Percentiles rank a stretch among this genome's conserved stretches.
Conservation (phyloP, 1,140 invertebrate species). For the Papilio xuthus region DNA sequence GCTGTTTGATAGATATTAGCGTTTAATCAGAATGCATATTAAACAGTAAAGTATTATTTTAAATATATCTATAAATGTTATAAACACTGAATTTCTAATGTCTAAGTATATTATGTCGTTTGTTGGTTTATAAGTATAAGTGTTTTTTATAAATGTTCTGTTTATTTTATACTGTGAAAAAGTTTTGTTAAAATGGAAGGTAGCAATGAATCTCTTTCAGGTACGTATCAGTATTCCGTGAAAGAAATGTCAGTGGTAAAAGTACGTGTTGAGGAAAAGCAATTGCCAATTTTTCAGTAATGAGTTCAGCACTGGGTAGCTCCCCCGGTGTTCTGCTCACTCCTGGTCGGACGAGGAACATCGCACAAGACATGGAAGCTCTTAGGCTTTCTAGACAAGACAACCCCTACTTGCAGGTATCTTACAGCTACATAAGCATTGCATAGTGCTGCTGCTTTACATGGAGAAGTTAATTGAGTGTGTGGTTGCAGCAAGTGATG, state of each 20-base stretch:
- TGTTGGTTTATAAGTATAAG: not conserved
- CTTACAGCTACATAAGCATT: constrained; percentile 44
- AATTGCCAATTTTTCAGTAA: constrained; percentile 53
- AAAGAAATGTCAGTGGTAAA: not conserved
- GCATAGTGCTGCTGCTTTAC: constrained; percentile 28
- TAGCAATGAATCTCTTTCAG: constrained; percentile 71
- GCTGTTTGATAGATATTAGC: not conserved
- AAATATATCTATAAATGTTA: not conserved
- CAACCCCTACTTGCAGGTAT: constrained; percentile 90
- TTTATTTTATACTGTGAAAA: not conserved
- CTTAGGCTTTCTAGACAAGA: constrained; percentile 89
- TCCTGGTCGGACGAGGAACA: constrained; percentile 88
- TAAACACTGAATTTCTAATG: not conserved
- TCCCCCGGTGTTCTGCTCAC: constrained; percentile 86
- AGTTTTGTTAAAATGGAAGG: constrained; percentile 61
- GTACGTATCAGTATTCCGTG: constrained; percentile 48
- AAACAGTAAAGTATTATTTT: not conserved
- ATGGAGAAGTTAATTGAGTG: constrained; percentile 40
- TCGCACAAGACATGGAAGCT: constrained; percentile 92
- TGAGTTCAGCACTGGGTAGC: constrained; percentile 60
- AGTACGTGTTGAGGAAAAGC: constrained; percentile 22
- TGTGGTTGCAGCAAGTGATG: constrained; percentile 84
- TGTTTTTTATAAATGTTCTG: constrained; percentile 23
- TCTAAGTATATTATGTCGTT: not conserved
- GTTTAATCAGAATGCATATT: not conserved